These are phyloP conservation scores for Albula goreensis DNA, from an alignment of 2,113 vertebrate genomes.

Conservation along the genomic window DNA sequence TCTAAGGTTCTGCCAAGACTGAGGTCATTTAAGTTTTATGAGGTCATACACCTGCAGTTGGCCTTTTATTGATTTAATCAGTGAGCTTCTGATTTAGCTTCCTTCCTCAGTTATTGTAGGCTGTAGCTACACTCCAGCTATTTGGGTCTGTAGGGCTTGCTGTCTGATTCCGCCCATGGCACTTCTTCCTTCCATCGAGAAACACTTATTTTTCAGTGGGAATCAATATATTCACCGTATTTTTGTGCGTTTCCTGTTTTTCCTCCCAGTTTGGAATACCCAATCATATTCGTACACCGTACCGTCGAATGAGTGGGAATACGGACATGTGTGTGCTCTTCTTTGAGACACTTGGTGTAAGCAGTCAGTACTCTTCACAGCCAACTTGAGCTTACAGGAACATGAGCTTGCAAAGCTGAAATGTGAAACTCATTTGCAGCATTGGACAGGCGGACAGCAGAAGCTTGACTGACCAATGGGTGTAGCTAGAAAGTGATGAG, in stretches of 20 bases:
- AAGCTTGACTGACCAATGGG: too few species aligned
- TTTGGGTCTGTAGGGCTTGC: not conserved
- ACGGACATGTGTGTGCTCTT: too few species aligned
- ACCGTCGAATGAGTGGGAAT: too few species aligned
- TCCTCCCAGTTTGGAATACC: too few species aligned
- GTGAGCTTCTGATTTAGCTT: not conserved
- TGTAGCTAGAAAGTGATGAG: too few species aligned
- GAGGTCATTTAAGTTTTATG: not conserved
- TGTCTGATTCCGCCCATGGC: not conserved
- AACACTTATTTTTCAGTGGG: not conserved
- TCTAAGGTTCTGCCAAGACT: not conserved
- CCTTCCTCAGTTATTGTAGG: not conserved
- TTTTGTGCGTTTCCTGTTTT: not conserved
- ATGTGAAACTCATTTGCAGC: too few species aligned
- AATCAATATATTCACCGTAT: not conserved
- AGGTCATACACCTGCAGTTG: not conserved
- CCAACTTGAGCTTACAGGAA: too few species aligned
- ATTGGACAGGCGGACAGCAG: too few species aligned
- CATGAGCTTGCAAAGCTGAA: too few species aligned
- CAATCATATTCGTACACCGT: too few species aligned
- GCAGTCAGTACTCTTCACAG: too few species aligned
- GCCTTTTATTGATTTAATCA: not conserved
- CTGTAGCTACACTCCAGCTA: not conserved
- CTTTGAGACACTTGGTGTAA: too few species aligned
- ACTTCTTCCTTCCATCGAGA: not conserved